A percentile compares a stretch with the other conserved stretches of the same genome.
phyloP scores from a whole-genome alignment of 2,113 vertebrate genomes.

The Bos javanicus region DNA sequence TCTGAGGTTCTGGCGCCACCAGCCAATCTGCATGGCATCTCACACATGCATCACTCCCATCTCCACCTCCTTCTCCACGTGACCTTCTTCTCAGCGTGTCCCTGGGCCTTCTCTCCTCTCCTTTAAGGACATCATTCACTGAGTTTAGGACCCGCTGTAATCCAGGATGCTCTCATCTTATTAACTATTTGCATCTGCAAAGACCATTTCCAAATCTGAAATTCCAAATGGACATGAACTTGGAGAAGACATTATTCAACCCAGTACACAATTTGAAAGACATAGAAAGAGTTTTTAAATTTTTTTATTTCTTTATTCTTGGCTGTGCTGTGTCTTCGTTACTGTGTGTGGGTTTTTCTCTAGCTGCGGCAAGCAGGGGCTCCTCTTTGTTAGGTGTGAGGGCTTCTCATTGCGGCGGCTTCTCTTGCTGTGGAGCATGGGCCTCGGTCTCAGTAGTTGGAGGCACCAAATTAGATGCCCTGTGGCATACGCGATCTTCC shows the following conservation, averaged over 20 bases:
- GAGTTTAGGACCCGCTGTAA: neutral
- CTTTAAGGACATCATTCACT: neutral
- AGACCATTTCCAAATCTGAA: neutral
- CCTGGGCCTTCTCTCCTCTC: neutral
- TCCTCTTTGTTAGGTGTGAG: neutral
- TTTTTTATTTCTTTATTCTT: neutral
- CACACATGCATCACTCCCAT: neutral
- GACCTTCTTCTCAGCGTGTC: neutral
- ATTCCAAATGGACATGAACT: neutral
- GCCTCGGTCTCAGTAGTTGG: neutral
- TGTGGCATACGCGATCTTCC: accelerated
- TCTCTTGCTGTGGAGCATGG: neutral
- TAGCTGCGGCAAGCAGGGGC: accelerated
- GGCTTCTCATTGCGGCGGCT: neutral
- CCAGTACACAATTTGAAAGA: neutral
- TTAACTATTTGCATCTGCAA: neutral
- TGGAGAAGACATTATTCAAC: neutral
- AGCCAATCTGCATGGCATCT: neutral
- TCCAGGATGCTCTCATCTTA: neutral
- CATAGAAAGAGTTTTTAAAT: neutral
- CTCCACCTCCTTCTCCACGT: neutral
- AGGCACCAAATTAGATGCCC: neutral
- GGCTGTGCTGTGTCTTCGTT: neutral
- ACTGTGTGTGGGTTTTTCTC: neutral
- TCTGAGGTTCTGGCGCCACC: neutral